A percentile compares a stretch with the other conserved stretches of the same genome.
These are phyloP conservation scores for Theonella swinhoei DNA, from an alignment of 37 sponge, comb jelly and placozoan species.

Conservation along the genomic window DNA sequence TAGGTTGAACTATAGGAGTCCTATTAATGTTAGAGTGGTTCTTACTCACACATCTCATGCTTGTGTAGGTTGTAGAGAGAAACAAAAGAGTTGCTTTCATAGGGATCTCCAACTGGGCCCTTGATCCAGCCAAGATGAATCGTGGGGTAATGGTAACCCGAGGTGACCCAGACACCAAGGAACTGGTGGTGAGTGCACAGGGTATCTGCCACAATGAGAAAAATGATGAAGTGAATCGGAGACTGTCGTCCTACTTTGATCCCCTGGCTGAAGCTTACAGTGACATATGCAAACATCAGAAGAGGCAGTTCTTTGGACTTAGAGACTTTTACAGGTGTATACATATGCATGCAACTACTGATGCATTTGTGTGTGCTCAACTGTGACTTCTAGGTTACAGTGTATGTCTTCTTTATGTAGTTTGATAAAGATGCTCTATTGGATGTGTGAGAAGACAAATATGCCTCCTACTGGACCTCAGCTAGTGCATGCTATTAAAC, in stretches of 20 bases:
- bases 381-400: no score
- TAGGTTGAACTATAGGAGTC: background rate
- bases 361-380: no score
- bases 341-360: no score
- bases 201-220: slow-evolving; percentile 66
- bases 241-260: slow-evolving; percentile 41
- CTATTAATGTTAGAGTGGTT: background rate
- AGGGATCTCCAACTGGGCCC: slow-evolving; percentile 94
- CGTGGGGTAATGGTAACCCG: slow-evolving; percentile 86
- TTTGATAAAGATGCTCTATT: slow-evolving; percentile 90
- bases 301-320: slow-evolving; percentile 85
- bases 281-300: slow-evolving; percentile 44
- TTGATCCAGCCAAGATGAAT: slow-evolving; percentile 97
- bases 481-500: slow-evolving; percentile 76
- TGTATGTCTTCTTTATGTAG: slow-evolving; percentile 30
- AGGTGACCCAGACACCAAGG: slow-evolving; percentile 68
- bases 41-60: background rate
- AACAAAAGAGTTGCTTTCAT: slow-evolving; percentile 77
- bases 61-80: slow-evolving; percentile 34
- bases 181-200: slow-evolving; percentile 73
- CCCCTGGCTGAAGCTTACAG: slow-evolving; percentile 64
- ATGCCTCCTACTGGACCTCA: slow-evolving; percentile 48
- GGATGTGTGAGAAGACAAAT: slow-evolving; percentile 55
- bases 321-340: slow-evolving; percentile 93
- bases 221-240: slow-evolving; percentile 43